phyloP scores from a whole-genome alignment of 2,888 invertebrate species.

The Atherix ibis region DNA sequence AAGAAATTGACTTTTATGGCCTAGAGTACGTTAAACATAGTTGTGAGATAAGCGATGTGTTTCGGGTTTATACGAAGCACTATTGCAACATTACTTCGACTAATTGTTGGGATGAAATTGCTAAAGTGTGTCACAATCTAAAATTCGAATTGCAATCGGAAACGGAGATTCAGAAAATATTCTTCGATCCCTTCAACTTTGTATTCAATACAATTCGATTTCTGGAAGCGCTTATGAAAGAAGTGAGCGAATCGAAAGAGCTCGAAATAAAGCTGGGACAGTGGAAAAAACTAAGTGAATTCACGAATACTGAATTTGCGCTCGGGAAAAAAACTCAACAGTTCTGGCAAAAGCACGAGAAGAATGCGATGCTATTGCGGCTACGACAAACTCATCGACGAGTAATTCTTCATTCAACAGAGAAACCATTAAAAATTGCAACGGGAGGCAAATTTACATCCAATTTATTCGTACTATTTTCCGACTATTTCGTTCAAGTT shows the following conservation, averaged over 20 bases:
- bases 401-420: conserved; percentile 61
- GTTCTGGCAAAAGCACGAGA: conserved; percentile 30
- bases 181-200: conserved; percentile 23
- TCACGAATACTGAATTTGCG: conserved; percentile 24
- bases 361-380: conserved; percentile 22
- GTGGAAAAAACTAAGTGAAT: conserved; percentile 23
- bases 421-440: conserved; percentile 48
- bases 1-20: conserved; percentile 47
- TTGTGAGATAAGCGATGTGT: conserved; percentile 55
- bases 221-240: conserved; percentile 20
- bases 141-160: no score
- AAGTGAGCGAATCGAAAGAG: conserved; percentile 13
- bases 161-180: conserved; percentile 12
- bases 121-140: conserved; percentile 29
- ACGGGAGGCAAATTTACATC: conserved; percentile 59
- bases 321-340: conserved; percentile 25
- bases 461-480: conserved; percentile 68
- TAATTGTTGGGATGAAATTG: conserved; percentile 51
- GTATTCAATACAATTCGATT: conserved; percentile 24
- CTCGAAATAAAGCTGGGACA: conserved; percentile 19
- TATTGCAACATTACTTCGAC: conserved; percentile 58
- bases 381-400: conserved; percentile 48
- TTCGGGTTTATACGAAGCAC: conserved; percentile 52
- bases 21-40: conserved; percentile 51
- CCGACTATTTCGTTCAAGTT: conserved; percentile 64